phyloP scores from a whole-genome alignment of 2,888 invertebrate species.

The Itoplectis maculator region DNA sequence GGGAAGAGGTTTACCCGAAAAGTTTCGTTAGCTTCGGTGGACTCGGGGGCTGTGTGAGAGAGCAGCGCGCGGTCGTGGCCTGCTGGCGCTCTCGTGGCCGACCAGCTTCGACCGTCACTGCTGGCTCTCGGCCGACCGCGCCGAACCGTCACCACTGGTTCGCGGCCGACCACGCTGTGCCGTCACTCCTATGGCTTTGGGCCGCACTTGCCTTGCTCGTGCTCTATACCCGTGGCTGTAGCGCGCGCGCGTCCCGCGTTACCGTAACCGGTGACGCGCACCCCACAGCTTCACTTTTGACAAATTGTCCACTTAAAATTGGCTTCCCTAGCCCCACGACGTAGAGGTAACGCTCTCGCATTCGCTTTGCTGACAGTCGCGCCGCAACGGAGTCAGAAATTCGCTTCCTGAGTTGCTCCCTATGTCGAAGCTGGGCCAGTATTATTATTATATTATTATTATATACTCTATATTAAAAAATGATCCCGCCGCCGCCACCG shows the following conservation, averaged over 20 bases:
- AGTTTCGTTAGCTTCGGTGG: constrained; percentile 41
- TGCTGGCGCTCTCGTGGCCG: constrained; percentile 60
- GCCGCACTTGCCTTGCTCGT: background rate
- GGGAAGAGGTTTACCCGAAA: constrained; percentile 26
- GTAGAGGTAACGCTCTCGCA: constrained; percentile 22
- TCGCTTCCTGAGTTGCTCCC: constrained; percentile 44
- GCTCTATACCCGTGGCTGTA: constrained; percentile 13
- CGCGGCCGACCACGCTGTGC: constrained; percentile 55
- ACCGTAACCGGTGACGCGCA: constrained; percentile 52
- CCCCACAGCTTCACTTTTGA: constrained; percentile 58
- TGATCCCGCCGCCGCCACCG: too few relatives aligned
- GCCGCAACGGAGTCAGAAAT: constrained; percentile 46
- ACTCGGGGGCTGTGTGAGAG: constrained; percentile 19
- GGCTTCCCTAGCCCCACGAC: constrained; percentile 39
- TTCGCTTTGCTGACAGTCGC: constrained; percentile 21
- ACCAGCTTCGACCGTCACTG: constrained; percentile 62
- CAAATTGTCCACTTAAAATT: constrained; percentile 66
- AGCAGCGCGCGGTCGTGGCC: constrained; percentile 27
- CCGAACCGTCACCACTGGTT: constrained; percentile 60
- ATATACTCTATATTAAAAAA: too few relatives aligned
- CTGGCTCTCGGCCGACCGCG: constrained; percentile 54
- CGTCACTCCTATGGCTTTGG: constrained; percentile 58
- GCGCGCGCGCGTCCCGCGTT: constrained; percentile 38
- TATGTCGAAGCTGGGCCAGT: constrained; percentile 26
- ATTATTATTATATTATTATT: constrained; percentile 14